Evolutionary conservation across 2,888 invertebrate species (phyloP).

Genomic region (Melolontha melolontha): DNA sequence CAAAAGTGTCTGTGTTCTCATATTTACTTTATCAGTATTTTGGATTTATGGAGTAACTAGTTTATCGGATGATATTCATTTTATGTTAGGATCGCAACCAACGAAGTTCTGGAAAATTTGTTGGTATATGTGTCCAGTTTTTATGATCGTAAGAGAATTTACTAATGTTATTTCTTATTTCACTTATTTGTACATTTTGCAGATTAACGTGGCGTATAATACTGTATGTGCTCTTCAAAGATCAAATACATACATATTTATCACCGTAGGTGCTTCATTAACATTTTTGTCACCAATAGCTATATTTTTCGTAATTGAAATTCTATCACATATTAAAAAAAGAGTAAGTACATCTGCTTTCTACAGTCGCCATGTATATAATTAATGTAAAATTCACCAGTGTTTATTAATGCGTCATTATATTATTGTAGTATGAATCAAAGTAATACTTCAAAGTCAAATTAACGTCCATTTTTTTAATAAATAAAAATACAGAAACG

Average conservation of each 20-base stretch:
- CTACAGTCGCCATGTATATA: not conserved
- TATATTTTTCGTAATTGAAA: slow-evolving; percentile 14
- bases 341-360: slow-evolving; percentile 1
- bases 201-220: too few species aligned
- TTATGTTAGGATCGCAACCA: slow-evolving; percentile 46
- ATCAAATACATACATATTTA: not conserved
- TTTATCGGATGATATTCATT: slow-evolving; percentile 49
- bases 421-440: too few species aligned
- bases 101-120: slow-evolving; percentile 48
- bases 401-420: not conserved
- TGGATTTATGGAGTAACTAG: slow-evolving; percentile 47
- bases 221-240: not conserved
- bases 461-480: not conserved
- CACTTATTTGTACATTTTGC: too few species aligned
- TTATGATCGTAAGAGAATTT: slow-evolving; percentile 32
- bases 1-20: slow-evolving; percentile 7
- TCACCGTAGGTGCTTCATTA: not conserved
- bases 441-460: too few species aligned
- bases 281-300: slow-evolving; percentile 21
- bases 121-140: slow-evolving; percentile 44
- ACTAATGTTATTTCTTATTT: not conserved
- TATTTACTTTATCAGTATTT: slow-evolving; percentile 38
- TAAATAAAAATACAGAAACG: too few species aligned
- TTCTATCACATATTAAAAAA: slow-evolving; percentile 27
- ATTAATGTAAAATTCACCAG: not conserved